These are phyloP conservation scores for Lutraria rhynchaena DNA, from an alignment of 1,140 invertebrate species.

Conservation along the genomic window DNA sequence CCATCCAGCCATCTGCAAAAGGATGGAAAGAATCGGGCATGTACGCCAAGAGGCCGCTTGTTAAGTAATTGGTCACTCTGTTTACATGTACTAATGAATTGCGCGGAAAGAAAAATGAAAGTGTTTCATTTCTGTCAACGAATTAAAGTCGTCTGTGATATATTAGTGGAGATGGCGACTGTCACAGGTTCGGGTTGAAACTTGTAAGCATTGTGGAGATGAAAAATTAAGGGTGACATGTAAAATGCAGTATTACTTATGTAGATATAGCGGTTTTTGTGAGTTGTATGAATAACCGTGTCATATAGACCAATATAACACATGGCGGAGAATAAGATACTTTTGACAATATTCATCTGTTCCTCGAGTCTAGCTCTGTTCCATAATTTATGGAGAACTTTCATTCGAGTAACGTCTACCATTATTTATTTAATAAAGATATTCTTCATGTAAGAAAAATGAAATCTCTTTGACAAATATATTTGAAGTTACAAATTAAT, in stretches of 20 bases:
- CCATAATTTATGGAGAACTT: no score
- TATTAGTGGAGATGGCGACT: not conserved
- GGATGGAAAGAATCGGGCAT: constrained; percentile 24
- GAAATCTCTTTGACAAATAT: no score
- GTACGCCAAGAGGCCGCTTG: not conserved
- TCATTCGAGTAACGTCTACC: no score
- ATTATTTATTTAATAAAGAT: no score
- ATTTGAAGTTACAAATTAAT: no score
- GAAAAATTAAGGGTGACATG: constrained; percentile 25
- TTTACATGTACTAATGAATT: constrained; percentile 50
- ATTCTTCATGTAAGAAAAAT: no score
- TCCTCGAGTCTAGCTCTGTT: no score
- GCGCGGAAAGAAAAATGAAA: constrained; percentile 43
- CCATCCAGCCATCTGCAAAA: constrained; percentile 45
- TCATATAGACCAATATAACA: no score
- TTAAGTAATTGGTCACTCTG: constrained; percentile 37
- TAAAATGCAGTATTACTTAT: not conserved
- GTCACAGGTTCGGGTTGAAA: constrained; percentile 17
- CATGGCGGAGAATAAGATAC: no score
- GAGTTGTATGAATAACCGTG: no score
- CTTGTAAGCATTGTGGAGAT: not conserved
- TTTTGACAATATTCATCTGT: no score
- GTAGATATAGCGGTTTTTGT: no score
- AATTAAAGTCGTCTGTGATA: constrained; percentile 18
- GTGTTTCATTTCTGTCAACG: constrained; percentile 22